phyloP scores from a whole-genome alignment of 2,113 vertebrate species.

The Syngnathus typhle region DNA sequence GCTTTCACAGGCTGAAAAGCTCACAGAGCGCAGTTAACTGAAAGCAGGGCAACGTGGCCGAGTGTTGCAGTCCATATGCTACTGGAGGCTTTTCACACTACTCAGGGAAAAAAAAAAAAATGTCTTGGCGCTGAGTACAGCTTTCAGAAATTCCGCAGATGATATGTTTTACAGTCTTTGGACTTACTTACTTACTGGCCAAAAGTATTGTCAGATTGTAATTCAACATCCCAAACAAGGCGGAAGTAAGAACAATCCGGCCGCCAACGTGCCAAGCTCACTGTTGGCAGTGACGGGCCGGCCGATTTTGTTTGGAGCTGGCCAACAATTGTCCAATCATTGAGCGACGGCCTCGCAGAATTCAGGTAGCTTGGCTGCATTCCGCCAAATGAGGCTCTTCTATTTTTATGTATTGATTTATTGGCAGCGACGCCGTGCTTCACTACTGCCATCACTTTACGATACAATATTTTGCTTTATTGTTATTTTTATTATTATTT shows the following conservation, averaged over 20 bases:
- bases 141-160: constrained; percentile 33
- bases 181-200: constrained; percentile 31
- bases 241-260: background rate
- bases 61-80: constrained; percentile 32
- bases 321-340: background rate
- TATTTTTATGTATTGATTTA: no score
- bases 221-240: background rate
- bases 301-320: background rate
- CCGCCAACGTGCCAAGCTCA: background rate
- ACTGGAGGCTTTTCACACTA: constrained; percentile 44
- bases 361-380: background rate
- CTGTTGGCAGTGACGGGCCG: background rate
- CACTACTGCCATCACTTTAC: no score
- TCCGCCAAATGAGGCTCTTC: background rate
- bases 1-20: constrained; percentile 45
- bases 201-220: constrained; percentile 35
- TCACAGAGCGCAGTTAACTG: constrained; percentile 45
- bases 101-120: constrained; percentile 26
- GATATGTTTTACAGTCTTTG: constrained; percentile 53
- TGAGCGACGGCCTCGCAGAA: background rate
- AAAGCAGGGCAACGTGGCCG: constrained; percentile 52
- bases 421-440: no score
- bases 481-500: no score
- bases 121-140: constrained; percentile 37
- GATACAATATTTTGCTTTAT: no score